A percentile compares a stretch with the other conserved stretches of the same genome.
Conservation (phyloP, 2,888 invertebrate genomes). For the Andrena minutula region DNA sequence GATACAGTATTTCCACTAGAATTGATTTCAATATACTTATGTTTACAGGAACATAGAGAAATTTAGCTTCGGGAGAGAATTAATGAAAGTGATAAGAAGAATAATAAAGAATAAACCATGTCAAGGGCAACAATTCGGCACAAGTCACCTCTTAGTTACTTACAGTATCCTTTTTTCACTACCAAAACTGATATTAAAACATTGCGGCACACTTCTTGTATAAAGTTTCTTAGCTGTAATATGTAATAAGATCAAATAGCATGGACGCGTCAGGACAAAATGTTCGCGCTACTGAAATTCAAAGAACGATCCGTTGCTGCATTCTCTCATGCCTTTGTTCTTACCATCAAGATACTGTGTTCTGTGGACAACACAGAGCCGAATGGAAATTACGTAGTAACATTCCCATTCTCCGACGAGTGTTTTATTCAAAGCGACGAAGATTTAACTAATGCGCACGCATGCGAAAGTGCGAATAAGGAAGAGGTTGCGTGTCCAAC, state of each 20-base stretch:
- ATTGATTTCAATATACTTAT: neutral
- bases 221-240: slow-evolving; percentile 37
- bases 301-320: slow-evolving; percentile 75
- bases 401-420: neutral
- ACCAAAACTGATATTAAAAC: neutral
- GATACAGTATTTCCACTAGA: neutral
- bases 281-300: slow-evolving; percentile 81
- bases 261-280: slow-evolving; percentile 83
- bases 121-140: slow-evolving; percentile 82
- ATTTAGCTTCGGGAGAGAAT: slow-evolving; percentile 79
- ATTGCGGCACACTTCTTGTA: slow-evolving; percentile 1
- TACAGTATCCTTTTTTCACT: slow-evolving; percentile 80
- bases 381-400: neutral
- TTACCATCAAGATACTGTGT: slow-evolving; percentile 73
- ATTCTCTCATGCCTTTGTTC: slow-evolving; percentile 79
- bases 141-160: slow-evolving; percentile 80
- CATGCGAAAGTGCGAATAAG: neutral
- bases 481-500: neutral
- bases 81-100: slow-evolving; percentile 81
- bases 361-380: neutral
- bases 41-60: slow-evolving; percentile 73
- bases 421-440: neutral
- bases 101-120: slow-evolving; percentile 80
- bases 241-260: slow-evolving; percentile 74
- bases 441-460: neutral